Evolutionary conservation across 2,797 vertebrate genomes (phyloP).

Genomic region (Falco cherrug): DNA sequence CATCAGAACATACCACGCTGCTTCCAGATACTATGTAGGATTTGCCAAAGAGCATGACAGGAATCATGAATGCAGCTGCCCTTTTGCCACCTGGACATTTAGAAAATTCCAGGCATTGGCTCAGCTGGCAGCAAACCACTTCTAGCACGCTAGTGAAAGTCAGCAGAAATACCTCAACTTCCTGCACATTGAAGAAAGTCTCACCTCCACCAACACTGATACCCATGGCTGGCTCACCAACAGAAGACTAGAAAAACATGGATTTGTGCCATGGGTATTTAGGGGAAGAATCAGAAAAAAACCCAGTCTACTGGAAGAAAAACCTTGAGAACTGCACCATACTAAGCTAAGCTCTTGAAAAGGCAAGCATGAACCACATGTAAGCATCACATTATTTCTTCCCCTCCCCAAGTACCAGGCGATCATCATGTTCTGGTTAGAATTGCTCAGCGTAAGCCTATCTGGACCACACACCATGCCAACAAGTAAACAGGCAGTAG

Average conservation of each 20-base stretch:
- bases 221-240: neutral
- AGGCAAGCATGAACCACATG: neutral
- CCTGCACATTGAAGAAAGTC: neutral
- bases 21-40: neutral
- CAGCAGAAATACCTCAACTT: neutral
- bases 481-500: neutral
- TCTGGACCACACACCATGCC: neutral
- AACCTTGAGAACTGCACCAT: neutral
- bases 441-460: conserved; percentile 13
- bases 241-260: neutral
- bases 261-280: neutral
- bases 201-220: neutral
- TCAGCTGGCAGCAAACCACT: neutral
- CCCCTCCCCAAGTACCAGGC: neutral
- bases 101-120: neutral
- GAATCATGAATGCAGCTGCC: neutral
- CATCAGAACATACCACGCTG: neutral
- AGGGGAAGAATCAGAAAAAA: neutral
- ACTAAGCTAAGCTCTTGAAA: neutral
- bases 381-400: neutral
- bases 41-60: neutral
- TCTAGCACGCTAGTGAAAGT: neutral
- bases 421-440: neutral
- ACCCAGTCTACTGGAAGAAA: neutral
- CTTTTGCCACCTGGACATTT: neutral